Evolutionary conservation across 1,140 invertebrate species (phyloP).

Genomic region (Drosophila baimaii): DNA sequence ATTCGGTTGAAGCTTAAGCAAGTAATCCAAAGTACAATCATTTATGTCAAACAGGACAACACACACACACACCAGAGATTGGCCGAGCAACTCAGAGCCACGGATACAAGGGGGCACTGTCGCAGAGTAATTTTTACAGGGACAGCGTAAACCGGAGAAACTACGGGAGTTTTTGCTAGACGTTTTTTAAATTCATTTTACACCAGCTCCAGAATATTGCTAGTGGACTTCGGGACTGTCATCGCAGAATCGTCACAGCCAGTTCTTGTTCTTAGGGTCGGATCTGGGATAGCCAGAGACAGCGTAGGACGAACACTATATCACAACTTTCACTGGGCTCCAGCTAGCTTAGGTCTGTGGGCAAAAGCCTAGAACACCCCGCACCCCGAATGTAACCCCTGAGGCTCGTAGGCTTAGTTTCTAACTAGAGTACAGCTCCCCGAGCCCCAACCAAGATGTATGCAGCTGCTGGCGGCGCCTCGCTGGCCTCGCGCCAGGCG

Average conservation of each 20-base stretch:
- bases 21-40: slow-evolving; percentile 81
- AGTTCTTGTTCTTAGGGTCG: background rate
- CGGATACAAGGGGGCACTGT: slow-evolving; percentile 12
- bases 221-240: slow-evolving; percentile 21
- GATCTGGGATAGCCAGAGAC: no score
- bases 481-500: slow-evolving; percentile 89
- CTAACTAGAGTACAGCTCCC: slow-evolving; percentile 46
- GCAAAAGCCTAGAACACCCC: background rate
- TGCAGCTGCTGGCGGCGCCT: slow-evolving; percentile 90
- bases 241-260: background rate
- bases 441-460: slow-evolving; percentile 86
- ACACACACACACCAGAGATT: slow-evolving; percentile 42
- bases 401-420: slow-evolving; percentile 36
- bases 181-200: slow-evolving; percentile 72
- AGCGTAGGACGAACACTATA: background rate
- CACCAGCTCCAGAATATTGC: slow-evolving; percentile 52
- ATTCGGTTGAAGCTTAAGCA: slow-evolving; percentile 75
- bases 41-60: slow-evolving; percentile 80
- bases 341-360: slow-evolving; percentile 21
- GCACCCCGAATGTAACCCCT: slow-evolving; percentile 52
- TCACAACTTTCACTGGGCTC: background rate
- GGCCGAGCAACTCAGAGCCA: slow-evolving; percentile 17
- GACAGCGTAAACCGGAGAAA: slow-evolving; percentile 47
- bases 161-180: slow-evolving; percentile 66
- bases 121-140: slow-evolving; percentile 65